These are phyloP conservation scores for Callyntrura sp. DNA, from an alignment of 2,888 invertebrate genomes.

Conservation along the genomic window DNA sequence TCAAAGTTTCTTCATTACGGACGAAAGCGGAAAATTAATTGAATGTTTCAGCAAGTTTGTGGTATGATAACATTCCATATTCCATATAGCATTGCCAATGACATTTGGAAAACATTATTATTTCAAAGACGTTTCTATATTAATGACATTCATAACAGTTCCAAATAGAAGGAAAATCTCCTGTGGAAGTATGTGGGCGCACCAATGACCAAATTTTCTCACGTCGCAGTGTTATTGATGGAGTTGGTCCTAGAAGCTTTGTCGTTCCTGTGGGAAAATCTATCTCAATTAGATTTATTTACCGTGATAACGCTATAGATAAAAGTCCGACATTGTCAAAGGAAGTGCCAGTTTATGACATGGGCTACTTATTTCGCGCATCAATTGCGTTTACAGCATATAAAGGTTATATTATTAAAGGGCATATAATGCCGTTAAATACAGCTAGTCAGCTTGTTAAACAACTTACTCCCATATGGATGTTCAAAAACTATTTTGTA, in stretches of 20 bases:
- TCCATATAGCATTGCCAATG: background rate
- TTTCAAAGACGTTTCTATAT: too few relatives aligned
- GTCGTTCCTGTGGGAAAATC: constrained; percentile 71
- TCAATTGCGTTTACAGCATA: constrained; percentile 76
- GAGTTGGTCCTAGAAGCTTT: constrained; percentile 73
- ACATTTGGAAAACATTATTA: too few relatives aligned
- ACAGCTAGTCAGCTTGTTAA: background rate
- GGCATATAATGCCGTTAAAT: too few relatives aligned
- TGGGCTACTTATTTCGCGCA: constrained; percentile 58
- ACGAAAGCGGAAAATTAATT: constrained; percentile 61
- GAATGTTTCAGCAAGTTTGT: constrained; percentile 64
- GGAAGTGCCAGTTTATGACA: constrained; percentile 64
- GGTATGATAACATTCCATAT: constrained; percentile 30
- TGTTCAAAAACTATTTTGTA: too few relatives aligned
- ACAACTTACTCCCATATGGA: background rate
- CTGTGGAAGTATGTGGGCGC: constrained; percentile 60
- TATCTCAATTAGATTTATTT: constrained; percentile 57
- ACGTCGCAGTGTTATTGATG: constrained; percentile 47
- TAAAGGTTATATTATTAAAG: too few relatives aligned
- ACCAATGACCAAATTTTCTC: background rate
- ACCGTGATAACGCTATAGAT: constrained; percentile 59
- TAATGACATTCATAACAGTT: too few relatives aligned
- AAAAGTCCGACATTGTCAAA: constrained; percentile 21
- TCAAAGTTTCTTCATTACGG: constrained; percentile 51
- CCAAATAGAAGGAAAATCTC: constrained; percentile 61